phyloP scores from a whole-genome alignment of 2,113 vertebrate species.

The Terrapene triunguis region DNA sequence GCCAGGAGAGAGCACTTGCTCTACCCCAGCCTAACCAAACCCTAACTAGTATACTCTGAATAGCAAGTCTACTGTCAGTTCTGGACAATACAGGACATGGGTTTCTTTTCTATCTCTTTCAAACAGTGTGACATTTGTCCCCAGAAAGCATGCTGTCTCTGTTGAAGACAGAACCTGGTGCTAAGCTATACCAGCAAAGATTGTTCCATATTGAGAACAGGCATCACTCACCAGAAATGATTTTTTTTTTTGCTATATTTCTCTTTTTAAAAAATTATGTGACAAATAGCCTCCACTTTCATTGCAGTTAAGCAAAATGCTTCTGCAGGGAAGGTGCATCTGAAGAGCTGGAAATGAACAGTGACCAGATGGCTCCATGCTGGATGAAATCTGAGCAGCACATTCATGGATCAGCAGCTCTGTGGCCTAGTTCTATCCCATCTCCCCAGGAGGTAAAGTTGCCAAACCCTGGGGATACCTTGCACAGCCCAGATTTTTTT shows the following conservation, averaged over 20 bases:
- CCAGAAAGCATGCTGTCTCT: background rate
- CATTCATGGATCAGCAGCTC: background rate
- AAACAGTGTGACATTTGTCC: background rate
- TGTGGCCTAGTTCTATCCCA: background rate
- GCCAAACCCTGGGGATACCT: background rate
- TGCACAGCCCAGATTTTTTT: background rate
- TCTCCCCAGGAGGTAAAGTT: background rate
- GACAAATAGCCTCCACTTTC: constrained; percentile 14
- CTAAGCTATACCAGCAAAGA: rapidly evolving
- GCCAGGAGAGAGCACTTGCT: background rate
- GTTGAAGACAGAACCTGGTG: background rate
- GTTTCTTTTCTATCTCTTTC: background rate
- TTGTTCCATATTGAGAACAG: background rate
- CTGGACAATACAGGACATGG: background rate
- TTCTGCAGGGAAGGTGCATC: background rate
- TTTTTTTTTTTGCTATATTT: background rate
- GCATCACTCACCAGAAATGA: background rate
- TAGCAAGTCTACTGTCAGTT: background rate
- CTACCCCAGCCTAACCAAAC: background rate
- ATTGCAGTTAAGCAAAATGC: background rate
- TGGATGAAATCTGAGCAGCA: background rate
- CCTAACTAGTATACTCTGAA: background rate
- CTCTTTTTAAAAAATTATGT: background rate
- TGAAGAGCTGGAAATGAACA: background rate
- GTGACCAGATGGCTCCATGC: background rate